Base-by-base conservation (phyloP, 2,113 vertebrate genomes). In the Mormyrus lacerda region DNA sequence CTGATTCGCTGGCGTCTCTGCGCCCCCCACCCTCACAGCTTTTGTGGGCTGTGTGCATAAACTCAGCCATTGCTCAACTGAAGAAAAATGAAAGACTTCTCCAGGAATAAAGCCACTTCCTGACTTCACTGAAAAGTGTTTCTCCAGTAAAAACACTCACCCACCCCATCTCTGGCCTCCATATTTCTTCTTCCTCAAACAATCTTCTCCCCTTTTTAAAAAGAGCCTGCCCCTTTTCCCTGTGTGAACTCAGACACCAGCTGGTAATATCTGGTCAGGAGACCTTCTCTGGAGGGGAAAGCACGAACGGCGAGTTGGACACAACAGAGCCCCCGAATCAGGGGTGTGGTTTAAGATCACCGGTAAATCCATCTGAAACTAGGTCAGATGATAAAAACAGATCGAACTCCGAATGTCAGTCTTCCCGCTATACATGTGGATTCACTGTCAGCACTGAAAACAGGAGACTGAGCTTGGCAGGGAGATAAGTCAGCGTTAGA, bases 21-120 rank as follows among this genome's bases (percentile, higher is more conserved):
- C 58, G 90, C 90, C 91, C 88, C 89, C 90, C 39, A 15, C 65
- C 27, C 76, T 35, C n/a, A n/a, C 42, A 48, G 55, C 31, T 50
- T 50, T 61, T 89, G 76, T 58, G 90, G 89, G 89, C 92, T 93
- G 91, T 89, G 92, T 91, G 79, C 91, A 90, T 91, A 93, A 92
- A 91, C 90, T 87, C 86, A 89, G 45, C 86, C 87, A 87, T 89
- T 91, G 85, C 79, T 90, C 39, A 90, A 88, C 48, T 8, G 39
- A 4, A 42, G 84, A 91, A 91, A 92, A 92, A 91, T 91, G 24
- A 89, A 89, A 90, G 50, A 87, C 42, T 55, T 73, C n/a, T 84
- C 89, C 35, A 48, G 93, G 93, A 93, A 90, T 91, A 31, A 91
- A 87, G 79, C 90, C 91, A 90, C 85, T 89, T 92, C 91, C 92